These are phyloP conservation scores for Drosophila prostipennis DNA, from an alignment of 2,888 invertebrate species.

Conservation along the genomic window DNA sequence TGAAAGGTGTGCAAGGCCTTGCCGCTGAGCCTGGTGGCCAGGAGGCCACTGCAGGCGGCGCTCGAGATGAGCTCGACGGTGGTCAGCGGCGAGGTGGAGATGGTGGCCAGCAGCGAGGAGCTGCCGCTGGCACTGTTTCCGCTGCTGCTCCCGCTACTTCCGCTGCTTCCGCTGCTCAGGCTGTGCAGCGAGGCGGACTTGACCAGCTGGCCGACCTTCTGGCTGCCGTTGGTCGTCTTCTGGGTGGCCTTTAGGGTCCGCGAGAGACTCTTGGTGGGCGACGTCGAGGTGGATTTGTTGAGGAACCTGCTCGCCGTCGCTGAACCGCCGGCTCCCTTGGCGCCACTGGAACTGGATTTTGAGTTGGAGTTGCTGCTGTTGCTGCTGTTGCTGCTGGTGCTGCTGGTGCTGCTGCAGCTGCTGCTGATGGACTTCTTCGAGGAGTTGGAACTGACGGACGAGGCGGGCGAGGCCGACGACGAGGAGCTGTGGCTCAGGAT, in stretches of 20 bases:
- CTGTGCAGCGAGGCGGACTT: conserved; percentile 80
- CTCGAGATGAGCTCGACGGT: conserved; percentile 82
- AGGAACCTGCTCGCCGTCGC: conserved; percentile 67
- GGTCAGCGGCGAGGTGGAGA: conserved; percentile 80
- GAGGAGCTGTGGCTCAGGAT: conserved; percentile 70
- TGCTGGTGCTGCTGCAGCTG: conserved; percentile 59
- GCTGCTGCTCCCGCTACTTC: conserved; percentile 56
- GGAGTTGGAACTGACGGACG: conserved; percentile 80
- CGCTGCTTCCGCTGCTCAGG: conserved; percentile 74
- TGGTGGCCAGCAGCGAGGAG: conserved; percentile 81
- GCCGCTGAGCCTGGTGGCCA: conserved; percentile 81
- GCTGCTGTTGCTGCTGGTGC: conserved; percentile 55
- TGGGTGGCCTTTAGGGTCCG: conserved; percentile 71
- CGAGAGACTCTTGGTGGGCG: conserved; percentile 69
- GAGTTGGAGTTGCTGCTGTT: conserved; percentile 50
- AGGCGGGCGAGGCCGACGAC: conserved; percentile 81
- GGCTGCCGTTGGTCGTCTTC: conserved; percentile 50
- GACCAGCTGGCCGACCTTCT: conserved; percentile 72
- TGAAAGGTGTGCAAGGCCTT: conserved; percentile 82
- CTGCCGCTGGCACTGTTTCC: conserved; percentile 59
- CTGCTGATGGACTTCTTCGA: conserved; percentile 76
- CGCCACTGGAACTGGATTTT: conserved; percentile 12
- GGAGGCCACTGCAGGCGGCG: conserved; percentile 81
- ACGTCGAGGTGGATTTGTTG: conserved; percentile 63
- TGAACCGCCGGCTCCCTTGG: conserved; percentile 46